These are phyloP conservation scores for Drosophila miranda DNA, from an alignment of 1,140 invertebrate genomes.

Conservation along the genomic window DNA sequence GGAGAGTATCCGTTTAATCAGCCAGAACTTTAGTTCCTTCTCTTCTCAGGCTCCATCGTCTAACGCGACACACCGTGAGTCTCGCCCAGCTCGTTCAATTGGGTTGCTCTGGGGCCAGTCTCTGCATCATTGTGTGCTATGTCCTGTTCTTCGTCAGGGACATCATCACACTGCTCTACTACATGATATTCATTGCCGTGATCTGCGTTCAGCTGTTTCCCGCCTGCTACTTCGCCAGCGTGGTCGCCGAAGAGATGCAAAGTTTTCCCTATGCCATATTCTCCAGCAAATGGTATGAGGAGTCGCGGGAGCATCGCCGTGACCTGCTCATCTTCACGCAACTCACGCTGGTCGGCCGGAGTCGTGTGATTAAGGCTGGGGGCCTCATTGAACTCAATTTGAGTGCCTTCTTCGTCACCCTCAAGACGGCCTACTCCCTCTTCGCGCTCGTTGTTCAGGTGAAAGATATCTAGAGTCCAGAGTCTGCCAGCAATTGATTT, in stretches of 20 bases:
- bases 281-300: conserved; percentile 54
- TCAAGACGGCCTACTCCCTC: conserved; percentile 71
- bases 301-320: conserved; percentile 20
- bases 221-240: conserved; percentile 67
- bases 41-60: conserved; percentile 29
- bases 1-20: not conserved
- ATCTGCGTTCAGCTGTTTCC: conserved; percentile 65
- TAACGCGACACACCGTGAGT: conserved; percentile 38
- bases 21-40: not conserved
- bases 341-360: conserved; percentile 27
- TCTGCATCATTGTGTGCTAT: conserved; percentile 62
- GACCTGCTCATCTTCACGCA: conserved; percentile 52
- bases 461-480: conserved; percentile 11
- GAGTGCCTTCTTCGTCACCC: conserved; percentile 61
- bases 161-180: conserved; percentile 40
- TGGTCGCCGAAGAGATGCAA: conserved; percentile 45
- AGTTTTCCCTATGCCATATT: conserved; percentile 64
- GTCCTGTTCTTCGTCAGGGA: conserved; percentile 56
- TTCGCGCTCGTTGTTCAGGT: conserved; percentile 53
- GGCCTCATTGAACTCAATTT: conserved; percentile 58
- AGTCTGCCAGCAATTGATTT: conserved; percentile 42
- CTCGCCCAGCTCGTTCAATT: conserved; percentile 48
- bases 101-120: conserved; percentile 45
- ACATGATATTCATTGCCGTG: conserved; percentile 39
- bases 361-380: conserved; percentile 47